Base-by-base conservation (phyloP, 2,888 invertebrate species). In the Chymomyza procnemis region DNA sequence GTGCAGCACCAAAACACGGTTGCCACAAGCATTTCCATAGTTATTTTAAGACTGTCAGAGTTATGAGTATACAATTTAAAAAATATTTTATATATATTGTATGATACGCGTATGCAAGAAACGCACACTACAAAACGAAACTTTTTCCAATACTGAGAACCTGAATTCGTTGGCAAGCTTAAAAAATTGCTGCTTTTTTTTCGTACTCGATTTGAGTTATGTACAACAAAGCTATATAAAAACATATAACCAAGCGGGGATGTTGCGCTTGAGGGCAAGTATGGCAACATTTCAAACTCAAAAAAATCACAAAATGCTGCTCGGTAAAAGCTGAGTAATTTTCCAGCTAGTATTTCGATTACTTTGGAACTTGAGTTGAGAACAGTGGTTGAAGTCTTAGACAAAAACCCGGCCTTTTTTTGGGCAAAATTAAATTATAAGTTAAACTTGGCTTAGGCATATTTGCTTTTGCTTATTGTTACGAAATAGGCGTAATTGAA, bases 291-390 rank as follows among this genome's bases (percentile, higher is more conserved):
- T 76, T 64, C 14, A 76, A 76, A 76, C 69, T 76, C 26, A 26
- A 26, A 26, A 64, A 59, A 75, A 79, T 76, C 64, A 75, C 64
- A 62, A 50, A 60, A 66, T 64, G 47, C 48, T 22, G 47, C 48
- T 22, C 57, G 50, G 54, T 58, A 16, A 61, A 67, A 69, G 69
- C 69, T 73, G 73, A 79, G 79, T 74, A 74, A 77, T 78, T 80
- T 78, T 78, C 71, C 77, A 79, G 54, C 62, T 19, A 61, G 74
- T 66, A 66, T 60, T 74, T 67, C 57, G 62, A 67, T 57, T 50
- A 12, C 72, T 61, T 9, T 50, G 12, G 48, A 67, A 61, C 57
- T 68, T 76, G 72, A 75, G 67, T 52, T n/a, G n/a, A 60, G 41
- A 58, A 75, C 76, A 69, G 76, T 76, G 76, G 76, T 54, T 19